Evolutionary conservation across 2,888 invertebrate species (phyloP), one percentile per base, ranked within the genome.

Genomic region (Lapara coniferarum): DNA sequence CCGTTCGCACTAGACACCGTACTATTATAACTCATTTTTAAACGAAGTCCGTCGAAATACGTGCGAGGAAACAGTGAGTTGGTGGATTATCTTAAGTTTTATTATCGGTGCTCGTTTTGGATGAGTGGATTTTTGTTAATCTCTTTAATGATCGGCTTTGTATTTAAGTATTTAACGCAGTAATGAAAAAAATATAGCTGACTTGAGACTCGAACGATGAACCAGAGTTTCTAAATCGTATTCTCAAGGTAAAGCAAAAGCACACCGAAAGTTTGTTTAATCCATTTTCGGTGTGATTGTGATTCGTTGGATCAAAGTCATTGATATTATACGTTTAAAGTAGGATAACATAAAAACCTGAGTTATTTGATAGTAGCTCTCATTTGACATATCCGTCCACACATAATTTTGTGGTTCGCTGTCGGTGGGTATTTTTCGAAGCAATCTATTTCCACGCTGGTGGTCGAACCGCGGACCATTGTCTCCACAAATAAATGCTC

Each of bases 401-500:
- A 37, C 56, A 56, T 49, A 67, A 66, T 52, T 66, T 72, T 71
- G 74, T 73, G 77, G 77, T 77, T 75, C 69, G 71, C 71, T 74
- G 72, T 70, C 71, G 72, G 69, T 70, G 72, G 68, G 75, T 79
- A 73, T 80, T 79, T 78, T 81, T 73, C 72, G 59, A 75, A 70
- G 69, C 78, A 82, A 83, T 81, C 75, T 77, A 67, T 73, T 72
- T 71, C 78, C 71, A 75, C 75, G 80, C 80, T 76, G 85, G 84
- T 84, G 85, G 84, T 79, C 85, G 74, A 49, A 49, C 63, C 49
- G 70, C 55, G 71, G 74, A 71, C 71, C 78, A 80, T 78, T 73
- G 69, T 80, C 80, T 79, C 80, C 78, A 79, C 80, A 78, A 83
- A 82, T 82, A 82, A 81, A 78, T 76, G 75, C 69, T 69, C 63